A percentile compares a stretch with the other conserved stretches of the same genome.
Evolutionary conservation across 2,888 invertebrate species (phyloP).

Genomic region (Argyresthia albistria): DNA sequence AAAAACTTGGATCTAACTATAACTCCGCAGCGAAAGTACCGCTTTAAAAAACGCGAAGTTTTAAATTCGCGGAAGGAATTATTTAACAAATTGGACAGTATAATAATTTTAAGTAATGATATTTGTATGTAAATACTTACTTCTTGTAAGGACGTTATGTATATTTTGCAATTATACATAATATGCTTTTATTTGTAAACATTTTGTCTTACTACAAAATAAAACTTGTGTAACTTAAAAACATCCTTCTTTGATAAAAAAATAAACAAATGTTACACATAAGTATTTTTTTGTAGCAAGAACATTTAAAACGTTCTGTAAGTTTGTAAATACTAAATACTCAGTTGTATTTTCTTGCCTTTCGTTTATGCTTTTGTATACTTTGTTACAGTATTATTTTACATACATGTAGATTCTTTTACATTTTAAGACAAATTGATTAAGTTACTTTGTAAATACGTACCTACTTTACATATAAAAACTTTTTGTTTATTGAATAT

Average conservation of each 20-base stretch:
- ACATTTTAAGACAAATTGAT: neutral
- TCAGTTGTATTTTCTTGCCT: slow-evolving; percentile 8
- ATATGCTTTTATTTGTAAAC: too few species aligned
- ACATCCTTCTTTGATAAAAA: too few species aligned
- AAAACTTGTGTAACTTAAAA: too few species aligned
- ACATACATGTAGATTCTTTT: neutral
- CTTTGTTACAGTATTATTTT: slow-evolving; percentile 10
- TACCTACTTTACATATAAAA: neutral
- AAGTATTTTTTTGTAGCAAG: neutral
- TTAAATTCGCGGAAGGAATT: too few species aligned
- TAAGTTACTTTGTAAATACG: neutral
- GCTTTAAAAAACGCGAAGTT: too few species aligned
- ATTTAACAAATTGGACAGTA: neutral
- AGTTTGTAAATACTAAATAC: slow-evolving; percentile 4
- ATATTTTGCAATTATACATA: neutral
- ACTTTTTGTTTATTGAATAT: neutral
- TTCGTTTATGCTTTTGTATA: slow-evolving; percentile 7
- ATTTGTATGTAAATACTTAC: neutral
- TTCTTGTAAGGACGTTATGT: neutral
- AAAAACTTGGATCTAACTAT: too few species aligned
- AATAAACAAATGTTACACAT: too few species aligned
- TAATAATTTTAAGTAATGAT: neutral
- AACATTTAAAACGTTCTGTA: neutral
- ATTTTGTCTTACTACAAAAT: too few species aligned
- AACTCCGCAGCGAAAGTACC: too few species aligned